Percentiles rank a stretch among this genome's conserved stretches.
Conservation (phyloP, 2,888 invertebrate genomes). For the Opisthograptis luteolata region DNA sequence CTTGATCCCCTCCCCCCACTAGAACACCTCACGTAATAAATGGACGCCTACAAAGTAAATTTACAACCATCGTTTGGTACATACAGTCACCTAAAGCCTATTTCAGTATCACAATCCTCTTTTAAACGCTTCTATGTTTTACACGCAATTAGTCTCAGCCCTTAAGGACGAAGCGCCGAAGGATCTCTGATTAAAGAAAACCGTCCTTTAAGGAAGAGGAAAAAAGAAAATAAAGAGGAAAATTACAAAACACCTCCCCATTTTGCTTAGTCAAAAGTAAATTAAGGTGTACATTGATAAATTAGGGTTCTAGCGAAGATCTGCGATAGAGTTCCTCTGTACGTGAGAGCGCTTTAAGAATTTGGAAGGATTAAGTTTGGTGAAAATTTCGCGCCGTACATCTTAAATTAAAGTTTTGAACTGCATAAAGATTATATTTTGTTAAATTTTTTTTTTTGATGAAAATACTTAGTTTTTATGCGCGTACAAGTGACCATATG, state of each 20-base stretch:
- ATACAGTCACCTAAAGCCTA: slow-evolving; percentile 1
- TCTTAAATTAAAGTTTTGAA: slow-evolving; percentile 19
- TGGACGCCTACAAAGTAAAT: too few relatives aligned
- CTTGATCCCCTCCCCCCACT: too few relatives aligned
- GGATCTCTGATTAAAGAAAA: slow-evolving; percentile 29
- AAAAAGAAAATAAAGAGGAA: slow-evolving; percentile 28
- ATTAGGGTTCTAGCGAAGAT: slow-evolving; percentile 38
- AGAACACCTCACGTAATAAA: too few relatives aligned
- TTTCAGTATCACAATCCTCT: slow-evolving; percentile 5
- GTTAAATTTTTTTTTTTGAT: slow-evolving; percentile 13
- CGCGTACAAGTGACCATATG: too few relatives aligned
- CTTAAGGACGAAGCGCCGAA: slow-evolving; percentile 19
- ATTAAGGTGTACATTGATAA: slow-evolving; percentile 53
- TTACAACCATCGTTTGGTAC: not conserved
- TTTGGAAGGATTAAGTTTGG: slow-evolving; percentile 29
- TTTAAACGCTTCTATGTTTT: slow-evolving; percentile 19
- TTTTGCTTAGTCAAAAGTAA: slow-evolving; percentile 47
- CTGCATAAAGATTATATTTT: slow-evolving; percentile 3
- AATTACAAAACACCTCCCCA: slow-evolving; percentile 35
- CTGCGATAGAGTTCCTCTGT: slow-evolving; percentile 25
- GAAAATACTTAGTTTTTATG: slow-evolving; percentile 14
- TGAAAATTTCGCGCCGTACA: slow-evolving; percentile 13
- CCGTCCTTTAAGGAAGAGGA: slow-evolving; percentile 11
- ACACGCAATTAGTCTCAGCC: slow-evolving; percentile 24
- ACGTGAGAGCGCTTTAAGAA: slow-evolving; percentile 27